Evolutionary conservation across 1,140 invertebrate genomes (phyloP), one percentile per base, ranked within the genome.

Genomic region (Ceratosolen solmsi): DNA sequence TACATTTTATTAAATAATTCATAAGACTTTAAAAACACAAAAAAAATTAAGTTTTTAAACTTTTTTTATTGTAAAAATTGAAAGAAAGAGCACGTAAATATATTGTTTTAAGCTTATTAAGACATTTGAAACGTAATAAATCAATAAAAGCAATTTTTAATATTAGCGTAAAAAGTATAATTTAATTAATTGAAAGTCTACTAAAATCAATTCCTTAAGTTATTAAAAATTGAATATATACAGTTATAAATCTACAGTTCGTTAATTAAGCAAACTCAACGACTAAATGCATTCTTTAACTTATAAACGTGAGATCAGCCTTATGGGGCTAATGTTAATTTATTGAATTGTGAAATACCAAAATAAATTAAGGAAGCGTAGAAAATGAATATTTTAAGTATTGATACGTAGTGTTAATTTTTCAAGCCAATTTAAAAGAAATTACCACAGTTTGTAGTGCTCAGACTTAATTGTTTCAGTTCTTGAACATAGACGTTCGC

Each of bases 221-320:
- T 20, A 72, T 82, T 86, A 86, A 84, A 85, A 86, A 85, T 84
- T 71, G 86, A 81, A 83, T 85, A 85, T 86, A 80, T 85, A 84
- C 80, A 81, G 38, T 63, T 85, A 54, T 76, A 82, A 84, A 84
- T 85, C 33, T 84, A 83, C 76, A 80, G 74, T 83, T 84, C 74
- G 38, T 75, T 81, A 79, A 83, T 83, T 80, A 72, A 84, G 73
- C 41, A 72, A 78, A 78, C 68, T 78, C 41, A 65, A 82, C 36
- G 38, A 73, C 17, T 72, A 82, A 82, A 82, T 82, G 73, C 80
- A 82, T 76, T 60, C 41, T 82, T 76, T 25, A 77, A 71, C 80
- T 76, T 60, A 38, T 13, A 82, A 73, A 82, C 15, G 25, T 76
- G 74, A 82, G 80, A 82, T 82, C 80, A 82, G 73, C 80, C 46